Evolutionary conservation across 2,888 invertebrate species (phyloP), one percentile per base, ranked within the genome.

Genomic region (Heliconius ismenius): DNA sequence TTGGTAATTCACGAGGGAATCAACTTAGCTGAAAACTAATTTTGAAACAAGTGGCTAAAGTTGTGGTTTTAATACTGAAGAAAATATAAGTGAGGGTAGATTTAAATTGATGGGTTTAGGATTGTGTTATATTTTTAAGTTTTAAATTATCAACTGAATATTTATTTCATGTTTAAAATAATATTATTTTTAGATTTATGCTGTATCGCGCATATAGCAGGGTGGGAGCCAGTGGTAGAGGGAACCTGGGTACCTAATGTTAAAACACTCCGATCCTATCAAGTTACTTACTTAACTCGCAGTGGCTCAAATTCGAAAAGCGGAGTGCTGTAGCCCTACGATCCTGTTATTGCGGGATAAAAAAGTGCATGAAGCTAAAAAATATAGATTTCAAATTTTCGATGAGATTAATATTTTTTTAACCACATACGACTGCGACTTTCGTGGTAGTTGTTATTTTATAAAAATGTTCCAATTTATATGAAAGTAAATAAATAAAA

Each of bases 21-120:
- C 65, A 67, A 67, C 65, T 67, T 67, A 67, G 65, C 65, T 67
- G 39, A 67, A 67, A 67, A 67, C 65, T 67, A 67, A 67, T 67
- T 67, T 67, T 67, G 65, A 67, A 67, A 67, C 65, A 67, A 67
- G 65, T 67, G 65, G 65, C 15, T 36, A 39, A 67, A 67, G 39
- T 67, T 67, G 36, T 67, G 39, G 65, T 39, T 67, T 67, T 67
- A 67, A 36, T 67, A 39, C 24, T 24, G 6, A 39, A 65, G 65
- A 36, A 65, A 65, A 39, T 39, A 39, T 65, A 24, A 65, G 39
- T 39, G 36, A 13, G 6, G 24, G 24, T 39, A 24, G 39, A 39
- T 39, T 67, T 15, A 39, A 67, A 39, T 15, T 39, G 15, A 26
- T 28, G 62, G 15, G 6, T 26, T n/a, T 39, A 39, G 10, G n/a